Conservation (phyloP, 2,888 invertebrate genomes). For the Troides aeacus region DNA sequence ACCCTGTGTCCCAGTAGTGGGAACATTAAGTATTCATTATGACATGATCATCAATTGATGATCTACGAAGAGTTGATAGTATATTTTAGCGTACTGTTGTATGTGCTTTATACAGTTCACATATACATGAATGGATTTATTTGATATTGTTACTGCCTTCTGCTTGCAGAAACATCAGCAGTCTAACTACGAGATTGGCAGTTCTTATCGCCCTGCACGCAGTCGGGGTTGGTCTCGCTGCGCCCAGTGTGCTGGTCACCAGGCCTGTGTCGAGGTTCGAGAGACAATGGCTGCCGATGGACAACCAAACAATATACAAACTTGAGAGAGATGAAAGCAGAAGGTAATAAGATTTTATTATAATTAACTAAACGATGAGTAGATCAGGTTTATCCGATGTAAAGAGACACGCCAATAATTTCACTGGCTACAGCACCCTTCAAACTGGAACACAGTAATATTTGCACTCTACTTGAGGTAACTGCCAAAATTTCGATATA, state of each 20-base stretch:
- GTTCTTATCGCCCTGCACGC: conserved; percentile 61
- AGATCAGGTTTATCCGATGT: not conserved
- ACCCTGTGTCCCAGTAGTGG: no score
- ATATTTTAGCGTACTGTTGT: no score
- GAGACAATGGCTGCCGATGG: conserved; percentile 66
- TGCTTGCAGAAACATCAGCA: conserved; percentile 47
- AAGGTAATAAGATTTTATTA: conserved; percentile 45
- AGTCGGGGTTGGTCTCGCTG: conserved; percentile 66
- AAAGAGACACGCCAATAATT: not conserved
- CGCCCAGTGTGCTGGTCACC: conserved; percentile 63
- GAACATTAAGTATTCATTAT: no score
- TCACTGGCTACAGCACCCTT: no score
- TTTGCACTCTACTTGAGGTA: no score
- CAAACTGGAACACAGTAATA: no score
- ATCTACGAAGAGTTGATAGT: no score
- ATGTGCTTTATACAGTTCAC: not conserved
- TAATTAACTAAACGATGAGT: not conserved
- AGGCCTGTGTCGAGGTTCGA: conserved; percentile 51
- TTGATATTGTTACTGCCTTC: not conserved
- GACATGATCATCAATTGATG: no score
- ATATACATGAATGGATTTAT: not conserved
- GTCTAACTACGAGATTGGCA: conserved; percentile 54
- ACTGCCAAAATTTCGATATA: no score
- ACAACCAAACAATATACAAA: conserved; percentile 68
- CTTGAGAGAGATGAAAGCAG: conserved; percentile 59